Percentiles rank a stretch among this genome's conserved stretches.
Evolutionary conservation across 2,888 invertebrate species (phyloP).

Genomic region (Platycnemis pennipes): DNA sequence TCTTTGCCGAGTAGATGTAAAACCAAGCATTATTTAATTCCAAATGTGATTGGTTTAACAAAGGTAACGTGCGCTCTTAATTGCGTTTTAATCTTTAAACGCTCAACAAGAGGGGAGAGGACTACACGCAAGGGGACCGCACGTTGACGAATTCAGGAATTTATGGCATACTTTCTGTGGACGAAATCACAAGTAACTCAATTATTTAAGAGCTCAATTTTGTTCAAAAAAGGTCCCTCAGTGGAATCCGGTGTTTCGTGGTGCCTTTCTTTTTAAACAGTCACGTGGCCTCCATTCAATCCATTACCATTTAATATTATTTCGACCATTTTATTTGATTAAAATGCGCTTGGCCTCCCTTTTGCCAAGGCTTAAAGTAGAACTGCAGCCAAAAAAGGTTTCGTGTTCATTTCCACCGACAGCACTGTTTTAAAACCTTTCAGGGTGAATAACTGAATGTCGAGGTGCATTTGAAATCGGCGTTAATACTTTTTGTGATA

Average conservation of each 20-base stretch:
- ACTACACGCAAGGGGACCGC: neutral
- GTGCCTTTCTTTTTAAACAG: neutral
- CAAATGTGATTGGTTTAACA: conserved; percentile 23
- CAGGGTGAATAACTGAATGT: too few relatives aligned
- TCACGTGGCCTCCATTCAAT: neutral
- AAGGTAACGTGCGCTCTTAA: conserved; percentile 28
- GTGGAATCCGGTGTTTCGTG: neutral
- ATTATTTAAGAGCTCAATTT: conserved; percentile 5
- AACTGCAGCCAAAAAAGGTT: neutral
- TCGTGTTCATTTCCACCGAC: neutral
- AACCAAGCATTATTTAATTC: conserved; percentile 28
- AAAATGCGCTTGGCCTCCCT: neutral
- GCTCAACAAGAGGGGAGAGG: neutral
- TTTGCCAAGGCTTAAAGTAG: neutral
- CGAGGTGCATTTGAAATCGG: too few relatives aligned
- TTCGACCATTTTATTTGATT: neutral
- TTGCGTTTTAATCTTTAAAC: conserved; percentile 49
- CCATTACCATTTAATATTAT: conserved; percentile 5
- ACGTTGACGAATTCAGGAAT: neutral
- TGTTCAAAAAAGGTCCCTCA: neutral
- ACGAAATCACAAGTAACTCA: conserved; percentile 6
- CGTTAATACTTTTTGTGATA: too few relatives aligned
- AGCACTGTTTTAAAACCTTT: neutral
- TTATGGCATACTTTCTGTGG: neutral
- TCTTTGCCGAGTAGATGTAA: neutral